A percentile compares a stretch with the other conserved stretches of the same genome.
phyloP scores from a whole-genome alignment of 2,113 vertebrate species.

The Origma solitaria region DNA sequence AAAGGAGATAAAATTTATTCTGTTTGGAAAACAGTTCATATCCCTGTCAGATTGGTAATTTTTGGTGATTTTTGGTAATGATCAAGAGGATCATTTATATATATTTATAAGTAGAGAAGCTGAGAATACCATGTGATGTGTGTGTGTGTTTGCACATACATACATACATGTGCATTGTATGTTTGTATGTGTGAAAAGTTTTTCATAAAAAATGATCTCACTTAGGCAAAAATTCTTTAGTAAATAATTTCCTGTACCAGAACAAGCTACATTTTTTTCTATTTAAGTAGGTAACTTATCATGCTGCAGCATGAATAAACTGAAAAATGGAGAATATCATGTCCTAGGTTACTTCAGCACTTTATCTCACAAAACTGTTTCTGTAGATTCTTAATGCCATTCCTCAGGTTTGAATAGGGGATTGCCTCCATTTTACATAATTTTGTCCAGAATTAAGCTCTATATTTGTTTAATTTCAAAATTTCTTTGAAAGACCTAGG shows the following conservation, averaged over 20 bases:
- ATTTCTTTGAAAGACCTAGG: neutral
- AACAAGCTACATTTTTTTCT: neutral
- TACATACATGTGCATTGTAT: rapidly evolving
- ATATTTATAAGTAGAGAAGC: neutral
- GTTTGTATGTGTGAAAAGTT: neutral
- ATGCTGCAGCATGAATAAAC: neutral
- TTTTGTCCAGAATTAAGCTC: neutral
- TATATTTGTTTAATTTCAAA: neutral
- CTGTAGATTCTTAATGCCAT: neutral
- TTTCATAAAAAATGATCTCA: neutral
- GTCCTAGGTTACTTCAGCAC: neutral
- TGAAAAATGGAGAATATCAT: neutral
- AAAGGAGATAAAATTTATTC: neutral
- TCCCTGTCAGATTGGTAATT: neutral
- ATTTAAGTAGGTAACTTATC: neutral
- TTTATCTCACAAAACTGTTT: neutral
- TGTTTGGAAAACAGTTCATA: neutral
- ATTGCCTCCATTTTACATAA: neutral
- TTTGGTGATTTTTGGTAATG: too few relatives aligned
- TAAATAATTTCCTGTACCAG: neutral
- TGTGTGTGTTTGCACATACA: neutral
- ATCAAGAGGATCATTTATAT: neutral
- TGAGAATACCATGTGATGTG: neutral
- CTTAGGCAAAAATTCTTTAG: neutral
- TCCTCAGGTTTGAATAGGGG: neutral